Conservation (phyloP, 2,113 vertebrate species). For the Neotragus moschatus region DNA sequence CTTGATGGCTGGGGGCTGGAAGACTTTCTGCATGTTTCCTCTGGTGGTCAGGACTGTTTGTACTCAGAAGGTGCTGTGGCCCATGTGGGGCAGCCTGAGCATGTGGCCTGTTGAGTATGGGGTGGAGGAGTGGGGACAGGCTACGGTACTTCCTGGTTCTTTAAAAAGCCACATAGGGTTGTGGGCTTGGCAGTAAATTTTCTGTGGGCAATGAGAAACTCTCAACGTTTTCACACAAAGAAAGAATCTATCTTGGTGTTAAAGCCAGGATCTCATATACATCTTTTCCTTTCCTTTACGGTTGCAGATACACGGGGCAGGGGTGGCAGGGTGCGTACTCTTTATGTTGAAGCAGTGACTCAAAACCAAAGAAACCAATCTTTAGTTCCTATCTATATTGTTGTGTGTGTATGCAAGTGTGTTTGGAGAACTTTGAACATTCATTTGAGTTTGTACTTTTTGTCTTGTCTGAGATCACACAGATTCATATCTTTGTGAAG, state of each 20-base stretch:
- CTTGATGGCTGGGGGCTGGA: neutral
- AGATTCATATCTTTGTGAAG: neutral
- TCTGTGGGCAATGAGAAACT: neutral
- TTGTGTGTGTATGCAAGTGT: neutral
- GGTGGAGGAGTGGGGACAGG: neutral
- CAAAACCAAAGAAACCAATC: neutral
- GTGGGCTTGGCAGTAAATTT: neutral
- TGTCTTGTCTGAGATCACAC: neutral
- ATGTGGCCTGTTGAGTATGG: neutral
- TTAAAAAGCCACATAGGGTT: neutral
- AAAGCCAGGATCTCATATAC: neutral
- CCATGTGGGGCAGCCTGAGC: neutral
- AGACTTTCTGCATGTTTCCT: constrained; percentile 2
- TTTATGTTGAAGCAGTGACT: neutral
- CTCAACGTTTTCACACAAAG: neutral
- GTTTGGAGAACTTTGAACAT: constrained; percentile 6
- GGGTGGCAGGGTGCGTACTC: neutral
- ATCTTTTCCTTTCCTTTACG: neutral
- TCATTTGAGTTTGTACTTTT: neutral
- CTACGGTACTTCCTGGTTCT: neutral
- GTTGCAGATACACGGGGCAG: neutral
- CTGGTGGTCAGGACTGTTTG: neutral
- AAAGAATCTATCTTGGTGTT: neutral
- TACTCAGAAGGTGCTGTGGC: neutral
- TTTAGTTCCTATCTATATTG: neutral